Base-by-base conservation (phyloP, 2,888 invertebrate species). In the Patella ulyssiponensis region DNA sequence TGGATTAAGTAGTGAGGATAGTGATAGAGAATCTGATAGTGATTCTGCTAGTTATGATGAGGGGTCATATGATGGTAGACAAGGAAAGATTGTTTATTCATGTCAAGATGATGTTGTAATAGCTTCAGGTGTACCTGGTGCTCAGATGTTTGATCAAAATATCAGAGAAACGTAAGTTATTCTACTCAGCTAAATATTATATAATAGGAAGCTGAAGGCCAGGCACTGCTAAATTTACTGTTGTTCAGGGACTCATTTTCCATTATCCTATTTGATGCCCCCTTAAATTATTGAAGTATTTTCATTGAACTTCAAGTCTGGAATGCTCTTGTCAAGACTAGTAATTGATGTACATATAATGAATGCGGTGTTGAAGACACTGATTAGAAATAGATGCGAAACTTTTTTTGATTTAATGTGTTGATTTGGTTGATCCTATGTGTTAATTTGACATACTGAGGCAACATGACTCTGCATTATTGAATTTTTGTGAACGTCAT, bases 61-160 rank as follows among this genome's bases (percentile, higher is more conserved):
- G 84, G 92, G 92, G 5, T 92, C 91, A 9, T 93, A 93, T 83
- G 92, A 93, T 78, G 88, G 91, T 64, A 86, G 90, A n/a, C 86
- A 88, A 71, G 91, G 91, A n/a, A 86, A 88, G 82, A 91, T 92
- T 76, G 86, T 88, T 53, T 90, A 91, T 86, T 84, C 86, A 76
- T 91, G 92, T 83, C 87, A 89, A 82, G 91, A 91, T 82, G 91
- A 92, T 82, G 89, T 90, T 77, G 88, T 88, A 64, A 90, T 91
- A 20, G 87, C 89, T 76, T 83, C 87, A 76, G 90, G 89, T 69
- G 77, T 87, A 52, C 90, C 89, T 15, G 90, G 90, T 23, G 88
- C 88, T 69, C 84, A 86, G 80, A 90, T 90, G 90, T 90, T 90
- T 83, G 91, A 91, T 82, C 91, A 91, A 84, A 91, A 89, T 85